A percentile compares a stretch with the other conserved stretches of the same genome.
phyloP scores from a whole-genome alignment of 1,140 invertebrate species.

The Zaprionus nigranus region DNA sequence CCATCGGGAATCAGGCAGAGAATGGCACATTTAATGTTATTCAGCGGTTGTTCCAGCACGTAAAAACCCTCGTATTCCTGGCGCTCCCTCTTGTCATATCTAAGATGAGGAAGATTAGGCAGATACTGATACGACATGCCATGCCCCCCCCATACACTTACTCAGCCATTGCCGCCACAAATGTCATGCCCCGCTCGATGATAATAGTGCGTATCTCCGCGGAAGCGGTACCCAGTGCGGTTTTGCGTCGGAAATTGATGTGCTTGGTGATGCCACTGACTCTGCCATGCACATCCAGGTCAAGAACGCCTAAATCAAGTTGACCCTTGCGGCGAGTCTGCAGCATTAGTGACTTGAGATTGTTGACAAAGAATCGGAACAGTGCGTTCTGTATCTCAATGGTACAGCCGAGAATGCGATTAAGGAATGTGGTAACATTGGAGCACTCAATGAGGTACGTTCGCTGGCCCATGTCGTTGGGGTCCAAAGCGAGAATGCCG shows the following conservation, averaged over 20 bases:
- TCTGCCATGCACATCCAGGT: not conserved
- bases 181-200: constrained; percentile 1
- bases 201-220: not conserved
- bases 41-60: not conserved
- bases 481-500: not conserved
- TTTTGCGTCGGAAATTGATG: not conserved
- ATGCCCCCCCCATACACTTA: not conserved
- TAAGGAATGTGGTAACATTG: constrained; percentile 1
- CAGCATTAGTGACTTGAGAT: not conserved
- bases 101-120: not conserved
- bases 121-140: not conserved
- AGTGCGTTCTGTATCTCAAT: not conserved
- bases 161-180: not conserved
- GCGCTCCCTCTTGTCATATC: constrained; percentile 31
- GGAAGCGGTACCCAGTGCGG: too few species aligned
- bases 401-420: not conserved
- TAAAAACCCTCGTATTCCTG: not conserved
- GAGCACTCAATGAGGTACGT: not conserved
- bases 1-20: not conserved
- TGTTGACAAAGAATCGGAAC: not conserved
- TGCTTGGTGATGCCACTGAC: not conserved
- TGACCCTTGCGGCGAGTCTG: not conserved
- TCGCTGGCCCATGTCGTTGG: not conserved
- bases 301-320: not conserved
- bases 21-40: not conserved